Conservation (phyloP, 2,797 vertebrate genomes). For the Alcedo atthis region DNA sequence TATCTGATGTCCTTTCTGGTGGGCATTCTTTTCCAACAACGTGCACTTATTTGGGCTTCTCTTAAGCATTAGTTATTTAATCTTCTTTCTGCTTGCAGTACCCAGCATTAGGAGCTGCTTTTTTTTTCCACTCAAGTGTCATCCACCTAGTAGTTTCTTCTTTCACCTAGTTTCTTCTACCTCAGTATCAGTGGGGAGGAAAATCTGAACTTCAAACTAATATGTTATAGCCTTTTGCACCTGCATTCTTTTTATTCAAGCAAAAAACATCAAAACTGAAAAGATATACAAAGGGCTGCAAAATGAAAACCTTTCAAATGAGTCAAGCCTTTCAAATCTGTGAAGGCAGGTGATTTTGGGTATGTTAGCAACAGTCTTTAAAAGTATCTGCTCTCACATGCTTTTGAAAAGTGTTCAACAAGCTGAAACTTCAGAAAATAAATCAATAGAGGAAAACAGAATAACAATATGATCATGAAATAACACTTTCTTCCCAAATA, state of each 20-base stretch:
- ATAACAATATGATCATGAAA: not conserved
- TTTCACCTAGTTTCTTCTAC: not conserved
- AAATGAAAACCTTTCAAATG: not conserved
- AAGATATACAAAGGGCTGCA: not conserved
- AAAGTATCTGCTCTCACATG: not conserved
- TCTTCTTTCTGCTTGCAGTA: not conserved
- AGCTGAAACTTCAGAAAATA: not conserved
- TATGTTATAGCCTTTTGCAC: not conserved
- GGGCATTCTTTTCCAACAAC: not conserved
- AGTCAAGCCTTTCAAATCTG: not conserved
- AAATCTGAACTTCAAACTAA: not conserved
- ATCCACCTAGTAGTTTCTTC: not conserved
- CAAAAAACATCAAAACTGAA: not conserved
- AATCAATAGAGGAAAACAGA: not conserved
- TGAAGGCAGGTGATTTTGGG: not conserved
- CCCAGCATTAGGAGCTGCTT: not conserved
- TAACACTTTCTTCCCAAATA: not conserved
- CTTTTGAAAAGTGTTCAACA: not conserved
- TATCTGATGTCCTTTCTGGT: conserved; percentile 19
- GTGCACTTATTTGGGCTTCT: not conserved
- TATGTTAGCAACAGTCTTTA: not conserved
- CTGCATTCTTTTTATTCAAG: not conserved
- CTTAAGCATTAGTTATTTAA: not conserved
- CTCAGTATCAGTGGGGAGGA: rapidly evolving
- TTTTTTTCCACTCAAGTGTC: not conserved